Evolutionary conservation across 1,140 invertebrate genomes (phyloP), one percentile per base, ranked within the genome.

Genomic region (Chymomyza costata): DNA sequence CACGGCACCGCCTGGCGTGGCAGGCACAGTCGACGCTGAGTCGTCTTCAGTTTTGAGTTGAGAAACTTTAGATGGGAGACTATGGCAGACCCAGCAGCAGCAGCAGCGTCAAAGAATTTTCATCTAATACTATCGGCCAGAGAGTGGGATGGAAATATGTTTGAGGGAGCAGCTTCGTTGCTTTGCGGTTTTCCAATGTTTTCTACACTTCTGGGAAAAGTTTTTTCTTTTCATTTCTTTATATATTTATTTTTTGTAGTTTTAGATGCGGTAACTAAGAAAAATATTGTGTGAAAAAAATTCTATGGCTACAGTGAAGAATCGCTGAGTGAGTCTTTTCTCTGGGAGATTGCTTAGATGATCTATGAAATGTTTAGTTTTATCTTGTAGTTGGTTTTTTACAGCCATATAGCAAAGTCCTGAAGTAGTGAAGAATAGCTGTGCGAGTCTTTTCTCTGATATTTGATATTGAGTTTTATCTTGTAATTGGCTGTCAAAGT

Each of bases 91-190:
- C 5, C 25, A 28, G 10, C 25, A 28, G 10, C 25, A 28, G 69
- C 65, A 67, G 40, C 52, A 19, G 10, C 57, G 46, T 46, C 38
- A 50, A 52, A 60, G 61, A 63, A 49, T 74, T 68, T 78, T 80
- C 55, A 60, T 67, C 52, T 65, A 73, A 78, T 78, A 28, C 25
- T 5, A 78, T 67, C 64, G 60, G 39, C 62, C 37, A 68, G 64
- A 80, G 73, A 73, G 73, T 80, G 67, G 52, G 60, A 80, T 80
- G 74, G 74, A 80, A 80, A 61, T 56, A 71, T 78, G 39, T 47
- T 34, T 47, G 50, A n/a, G n/a, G n/a, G n/a, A n/a, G n/a, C n/a
- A n/a, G n/a, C n/a, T n/a, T n/a, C 38, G 31, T 56, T 62, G 71
- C 58, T n/a, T 66, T 78, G 71, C 45, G 71, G 71, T 71, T 76